Evolutionary conservation across 2,113 vertebrate genomes (phyloP).

Genomic region (Lophotis ruficrista): DNA sequence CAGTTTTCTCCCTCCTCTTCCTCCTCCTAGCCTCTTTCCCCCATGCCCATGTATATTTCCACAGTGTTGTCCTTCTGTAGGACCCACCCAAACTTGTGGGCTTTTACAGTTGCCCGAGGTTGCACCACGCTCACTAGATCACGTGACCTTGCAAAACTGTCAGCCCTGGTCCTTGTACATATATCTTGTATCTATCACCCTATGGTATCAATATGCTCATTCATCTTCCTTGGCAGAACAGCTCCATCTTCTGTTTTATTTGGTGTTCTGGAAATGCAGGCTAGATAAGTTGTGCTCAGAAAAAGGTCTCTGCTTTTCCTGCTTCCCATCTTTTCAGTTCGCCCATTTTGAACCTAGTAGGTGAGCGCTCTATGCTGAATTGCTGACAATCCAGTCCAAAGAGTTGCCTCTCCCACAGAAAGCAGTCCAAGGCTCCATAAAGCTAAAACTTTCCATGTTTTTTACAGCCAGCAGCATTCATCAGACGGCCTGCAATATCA

Average conservation of each 20-base stretch:
- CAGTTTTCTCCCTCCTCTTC: neutral
- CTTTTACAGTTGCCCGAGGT: neutral
- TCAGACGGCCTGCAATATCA: neutral
- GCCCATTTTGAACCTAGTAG: neutral
- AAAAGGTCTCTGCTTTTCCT: neutral
- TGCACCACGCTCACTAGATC: neutral
- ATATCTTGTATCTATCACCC: neutral
- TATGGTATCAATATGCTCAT: slow-evolving; percentile 31
- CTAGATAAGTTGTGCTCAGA: neutral
- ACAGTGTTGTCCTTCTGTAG: neutral
- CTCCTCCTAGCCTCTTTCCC: neutral
- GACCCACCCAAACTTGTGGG: neutral
- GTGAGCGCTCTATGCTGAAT: accelerated
- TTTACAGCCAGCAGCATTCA: neutral
- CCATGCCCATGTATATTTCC: neutral
- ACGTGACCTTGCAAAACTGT: neutral
- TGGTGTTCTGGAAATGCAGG: slow-evolving; percentile 26
- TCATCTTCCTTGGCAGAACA: slow-evolving; percentile 66
- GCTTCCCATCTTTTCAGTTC: neutral
- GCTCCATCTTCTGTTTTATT: slow-evolving; percentile 73
- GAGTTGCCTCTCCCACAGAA: neutral
- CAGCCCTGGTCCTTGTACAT: neutral
- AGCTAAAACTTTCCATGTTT: neutral
- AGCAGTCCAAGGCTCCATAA: neutral
- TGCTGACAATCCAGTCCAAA: neutral